Percentiles rank a stretch among this genome's conserved stretches.
phyloP scores from a whole-genome alignment of 2,113 vertebrate species.

The Spermophilus dauricus region DNA sequence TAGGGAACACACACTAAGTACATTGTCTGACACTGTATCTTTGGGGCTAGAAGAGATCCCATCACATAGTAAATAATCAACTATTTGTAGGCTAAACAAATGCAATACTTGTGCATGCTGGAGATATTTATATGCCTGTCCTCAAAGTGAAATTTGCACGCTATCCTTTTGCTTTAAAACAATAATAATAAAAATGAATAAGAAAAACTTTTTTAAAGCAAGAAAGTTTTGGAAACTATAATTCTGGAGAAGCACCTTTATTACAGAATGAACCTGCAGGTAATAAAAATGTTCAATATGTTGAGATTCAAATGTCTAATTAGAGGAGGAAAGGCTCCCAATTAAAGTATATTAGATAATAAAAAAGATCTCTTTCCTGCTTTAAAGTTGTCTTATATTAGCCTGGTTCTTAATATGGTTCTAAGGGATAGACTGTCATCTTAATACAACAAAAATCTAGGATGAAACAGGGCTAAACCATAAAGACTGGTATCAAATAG shows the following conservation, averaged over 20 bases:
- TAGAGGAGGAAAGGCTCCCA: slow-evolving; percentile 38
- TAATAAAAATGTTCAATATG: slow-evolving; percentile 57
- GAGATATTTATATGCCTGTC: not conserved
- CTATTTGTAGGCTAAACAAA: not conserved
- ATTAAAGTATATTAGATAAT: slow-evolving; percentile 38
- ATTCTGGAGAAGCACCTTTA: slow-evolving; percentile 21
- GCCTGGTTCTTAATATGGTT: not conserved
- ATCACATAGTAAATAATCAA: not conserved
- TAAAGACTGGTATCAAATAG: not conserved
- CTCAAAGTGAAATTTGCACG: not conserved
- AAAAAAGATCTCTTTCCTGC: not conserved
- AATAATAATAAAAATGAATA: not conserved
- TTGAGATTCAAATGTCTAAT: slow-evolving; percentile 50
- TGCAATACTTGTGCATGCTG: not conserved
- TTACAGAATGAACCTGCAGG: slow-evolving; percentile 1
- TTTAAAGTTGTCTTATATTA: slow-evolving; percentile 14
- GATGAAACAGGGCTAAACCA: not conserved
- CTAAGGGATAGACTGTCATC: not conserved
- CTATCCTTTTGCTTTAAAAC: not conserved
- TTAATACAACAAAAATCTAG: not conserved
- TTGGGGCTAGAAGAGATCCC: not conserved
- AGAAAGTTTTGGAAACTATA: slow-evolving; percentile 19
- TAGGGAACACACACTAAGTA: not conserved
- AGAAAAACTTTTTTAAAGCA: slow-evolving; percentile 20
- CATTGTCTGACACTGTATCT: not conserved